Evolutionary conservation across 2,797 vertebrate genomes (phyloP).

Genomic region (Helostoma temminkii): DNA sequence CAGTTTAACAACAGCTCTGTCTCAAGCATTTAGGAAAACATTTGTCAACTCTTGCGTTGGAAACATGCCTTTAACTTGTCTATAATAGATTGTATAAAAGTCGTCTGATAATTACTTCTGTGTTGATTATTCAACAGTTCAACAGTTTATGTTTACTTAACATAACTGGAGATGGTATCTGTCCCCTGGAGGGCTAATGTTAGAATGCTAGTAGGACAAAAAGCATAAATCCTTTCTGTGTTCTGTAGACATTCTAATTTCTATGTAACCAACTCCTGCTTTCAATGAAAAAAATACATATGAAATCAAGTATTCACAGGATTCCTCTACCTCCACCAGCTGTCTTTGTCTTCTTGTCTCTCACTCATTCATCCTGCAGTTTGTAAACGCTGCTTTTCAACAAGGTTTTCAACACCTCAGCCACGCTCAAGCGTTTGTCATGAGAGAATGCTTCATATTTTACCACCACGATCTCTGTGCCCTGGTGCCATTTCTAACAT

Average conservation of each 20-base stretch:
- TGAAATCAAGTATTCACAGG: conserved; percentile 71
- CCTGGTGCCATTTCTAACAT: conserved; percentile 42
- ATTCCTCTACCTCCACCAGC: conserved; percentile 60
- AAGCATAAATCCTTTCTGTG: conserved; percentile 52
- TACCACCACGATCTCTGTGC: conserved; percentile 46
- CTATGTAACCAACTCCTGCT: conserved; percentile 44
- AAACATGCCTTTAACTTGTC: conserved; percentile 44
- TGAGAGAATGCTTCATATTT: conserved; percentile 54
- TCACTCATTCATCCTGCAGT: conserved; percentile 36
- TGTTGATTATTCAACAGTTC: conserved; percentile 55
- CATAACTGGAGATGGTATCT: conserved; percentile 33
- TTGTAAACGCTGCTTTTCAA: conserved; percentile 55
- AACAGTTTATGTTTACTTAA: conserved; percentile 54
- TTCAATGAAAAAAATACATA: conserved; percentile 25
- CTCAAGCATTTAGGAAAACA: conserved; percentile 30
- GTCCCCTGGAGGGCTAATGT: conserved; percentile 52
- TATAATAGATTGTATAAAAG: conserved; percentile 21
- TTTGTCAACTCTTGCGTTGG: conserved; percentile 43
- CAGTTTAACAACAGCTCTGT: no score
- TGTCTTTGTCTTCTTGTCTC: conserved; percentile 56
- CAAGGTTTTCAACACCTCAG: conserved; percentile 53
- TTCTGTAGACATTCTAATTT: conserved; percentile 51
- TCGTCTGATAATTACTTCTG: conserved; percentile 21
- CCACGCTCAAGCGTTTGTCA: conserved; percentile 67
- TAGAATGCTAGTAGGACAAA: conserved; percentile 54